Evolutionary conservation across 1,140 invertebrate species (phyloP).

Genomic region (Sitobion miscanthi): DNA sequence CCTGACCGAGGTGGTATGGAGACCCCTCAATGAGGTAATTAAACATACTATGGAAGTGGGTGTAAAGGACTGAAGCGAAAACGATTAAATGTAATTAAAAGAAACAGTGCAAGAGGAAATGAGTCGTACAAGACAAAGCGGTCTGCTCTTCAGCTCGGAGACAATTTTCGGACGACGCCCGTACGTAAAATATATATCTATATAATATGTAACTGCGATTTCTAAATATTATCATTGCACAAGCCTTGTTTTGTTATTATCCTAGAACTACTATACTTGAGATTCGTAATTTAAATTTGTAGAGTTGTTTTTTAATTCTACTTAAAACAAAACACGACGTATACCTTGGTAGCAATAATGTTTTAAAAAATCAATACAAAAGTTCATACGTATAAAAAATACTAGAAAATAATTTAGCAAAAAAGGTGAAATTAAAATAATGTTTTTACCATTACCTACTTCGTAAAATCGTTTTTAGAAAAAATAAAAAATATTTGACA

Average conservation of each 20-base stretch:
- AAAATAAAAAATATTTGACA: not conserved
- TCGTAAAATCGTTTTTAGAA: not conserved
- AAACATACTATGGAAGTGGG: conserved; percentile 37
- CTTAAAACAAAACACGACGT: not conserved
- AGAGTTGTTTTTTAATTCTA: not conserved
- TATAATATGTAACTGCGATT: not conserved
- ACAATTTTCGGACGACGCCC: not conserved
- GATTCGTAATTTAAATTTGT: not conserved
- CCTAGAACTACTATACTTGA: not conserved
- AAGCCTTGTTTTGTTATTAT: not conserved
- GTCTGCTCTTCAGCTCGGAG: not conserved
- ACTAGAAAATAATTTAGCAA: not conserved
- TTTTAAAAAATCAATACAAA: not conserved
- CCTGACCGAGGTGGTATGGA: conserved; percentile 3
- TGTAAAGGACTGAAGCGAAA: conserved; percentile 40
- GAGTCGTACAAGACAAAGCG: conserved; percentile 9
- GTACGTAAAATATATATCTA: not conserved
- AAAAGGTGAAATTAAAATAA: too few species aligned
- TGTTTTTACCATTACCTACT: too few species aligned
- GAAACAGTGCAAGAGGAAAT: conserved; percentile 40
- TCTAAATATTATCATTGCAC: not conserved
- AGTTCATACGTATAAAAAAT: not conserved
- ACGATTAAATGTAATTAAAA: conserved; percentile 53
- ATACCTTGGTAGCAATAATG: not conserved
- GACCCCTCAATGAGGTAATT: conserved; percentile 37